Evolutionary conservation across 2,888 invertebrate species (phyloP).

Genomic region (Drosophila yooni): DNA sequence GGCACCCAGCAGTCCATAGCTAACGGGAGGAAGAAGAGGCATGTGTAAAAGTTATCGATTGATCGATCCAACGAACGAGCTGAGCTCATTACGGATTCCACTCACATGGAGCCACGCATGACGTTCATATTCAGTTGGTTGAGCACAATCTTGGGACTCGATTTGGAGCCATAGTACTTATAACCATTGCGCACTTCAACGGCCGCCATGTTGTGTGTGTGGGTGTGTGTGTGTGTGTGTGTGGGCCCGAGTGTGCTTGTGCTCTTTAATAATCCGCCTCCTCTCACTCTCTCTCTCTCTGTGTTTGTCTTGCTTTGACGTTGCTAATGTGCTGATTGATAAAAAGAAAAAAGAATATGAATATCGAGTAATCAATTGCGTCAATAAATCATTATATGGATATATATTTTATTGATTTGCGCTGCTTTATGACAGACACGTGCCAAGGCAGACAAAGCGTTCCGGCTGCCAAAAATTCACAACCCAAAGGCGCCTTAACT

Average conservation of each 20-base stretch:
- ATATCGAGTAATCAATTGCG: slow-evolving; percentile 65
- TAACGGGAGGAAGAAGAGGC: slow-evolving; percentile 70
- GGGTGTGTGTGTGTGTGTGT: slow-evolving; percentile 9
- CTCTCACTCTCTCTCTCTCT: slow-evolving; percentile 5
- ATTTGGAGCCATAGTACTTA: slow-evolving; percentile 88
- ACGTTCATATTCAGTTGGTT: slow-evolving; percentile 91
- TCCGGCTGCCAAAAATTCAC: slow-evolving; percentile 36
- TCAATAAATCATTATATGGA: slow-evolving; percentile 72
- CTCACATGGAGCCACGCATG: slow-evolving; percentile 91
- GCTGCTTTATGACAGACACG: slow-evolving; percentile 72
- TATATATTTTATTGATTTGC: slow-evolving; percentile 79
- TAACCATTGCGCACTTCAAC: slow-evolving; percentile 89
- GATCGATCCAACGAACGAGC: slow-evolving; percentile 1
- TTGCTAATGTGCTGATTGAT: slow-evolving; percentile 46
- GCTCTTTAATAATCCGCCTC: neutral
- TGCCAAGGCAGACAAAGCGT: slow-evolving; percentile 64
- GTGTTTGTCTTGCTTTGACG: slow-evolving; percentile 22
- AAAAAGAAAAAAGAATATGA: slow-evolving; percentile 36
- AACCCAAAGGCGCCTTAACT: slow-evolving; percentile 19
- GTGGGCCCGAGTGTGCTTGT: neutral
- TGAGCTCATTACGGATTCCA: slow-evolving; percentile 77
- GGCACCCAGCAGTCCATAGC: slow-evolving; percentile 94
- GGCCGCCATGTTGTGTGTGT: slow-evolving; percentile 85
- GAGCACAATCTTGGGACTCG: slow-evolving; percentile 87
- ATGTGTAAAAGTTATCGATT: slow-evolving; percentile 11